Evolutionary conservation across 2,888 invertebrate genomes (phyloP), one percentile per base, ranked within the genome.

Genomic region (Glaucopsyche alexis): DNA sequence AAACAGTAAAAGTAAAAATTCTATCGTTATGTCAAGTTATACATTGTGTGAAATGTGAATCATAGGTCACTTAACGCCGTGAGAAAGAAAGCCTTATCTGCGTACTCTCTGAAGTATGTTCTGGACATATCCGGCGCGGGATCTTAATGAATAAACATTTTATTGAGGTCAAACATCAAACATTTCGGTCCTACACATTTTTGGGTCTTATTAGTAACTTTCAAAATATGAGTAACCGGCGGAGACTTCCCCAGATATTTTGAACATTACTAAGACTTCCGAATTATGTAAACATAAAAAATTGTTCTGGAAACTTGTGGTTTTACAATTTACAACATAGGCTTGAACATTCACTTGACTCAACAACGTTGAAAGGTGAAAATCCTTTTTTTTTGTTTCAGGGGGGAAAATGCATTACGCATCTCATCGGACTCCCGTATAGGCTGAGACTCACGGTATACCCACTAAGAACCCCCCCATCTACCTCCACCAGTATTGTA

Each of bases 91-190:
- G 78, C 78, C 74, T 79, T 78, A 80, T 80, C 77, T 79, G 77
- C 76, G 72, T 64, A 65, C 72, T 80, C 80, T 79, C 81, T 78
- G 74, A 80, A 81, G 82, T 83, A 85, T 86, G 83, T 81, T 78
- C 77, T 50, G 50, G 50, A 66, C 79, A 77, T 81, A 84, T 86
- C 86, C 86, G 85, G 83, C 80, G 77, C 78, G 77, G 79, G 80
- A 80, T 80, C 81, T 78, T 78, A 79, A 80, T 79, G 76, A 78
- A 76, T 75, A 77, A 75, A 71, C 50, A 71, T 71, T 55, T 70
- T 49, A 50, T 70, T 71, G 55, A 71, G 71, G 71, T 40, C 71
- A 70, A 49, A 5, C 42, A 42, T 67, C 67, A 67, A 19, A 67
- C 67, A 69, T 69, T 69, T 16, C 49, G 47, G 49, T 49, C 69